Conservation (phyloP, 2,888 invertebrate species). For the Agriopis leucophaearia region DNA sequence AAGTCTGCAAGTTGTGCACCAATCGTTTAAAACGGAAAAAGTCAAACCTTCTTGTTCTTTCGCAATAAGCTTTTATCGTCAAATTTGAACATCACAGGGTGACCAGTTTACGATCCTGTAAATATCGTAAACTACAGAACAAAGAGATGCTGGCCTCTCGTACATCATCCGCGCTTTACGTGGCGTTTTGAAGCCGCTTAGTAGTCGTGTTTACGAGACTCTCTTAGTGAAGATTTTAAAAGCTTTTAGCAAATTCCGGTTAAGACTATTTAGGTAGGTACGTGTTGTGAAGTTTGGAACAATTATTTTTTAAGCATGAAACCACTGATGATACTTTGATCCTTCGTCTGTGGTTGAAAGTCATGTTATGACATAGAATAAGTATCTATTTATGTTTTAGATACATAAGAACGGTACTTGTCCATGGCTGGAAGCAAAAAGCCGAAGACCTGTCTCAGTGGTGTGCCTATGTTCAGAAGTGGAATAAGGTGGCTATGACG, state of each 20-base stretch:
- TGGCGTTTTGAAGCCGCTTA: conserved; percentile 10
- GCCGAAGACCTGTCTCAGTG: no score
- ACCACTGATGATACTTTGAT: no score
- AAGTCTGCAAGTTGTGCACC: background rate
- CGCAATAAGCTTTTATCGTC: conserved; percentile 43
- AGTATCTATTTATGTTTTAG: background rate
- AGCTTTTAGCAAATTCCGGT: conserved; percentile 18
- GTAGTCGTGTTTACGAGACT: conserved; percentile 19
- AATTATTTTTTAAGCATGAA: no score
- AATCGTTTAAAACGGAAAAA: background rate
- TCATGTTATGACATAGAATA: no score
- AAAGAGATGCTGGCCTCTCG: conserved; percentile 39
- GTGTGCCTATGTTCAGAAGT: no score
- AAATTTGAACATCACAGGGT: conserved; percentile 43
- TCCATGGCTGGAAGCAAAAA: no score
- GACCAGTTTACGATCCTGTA: conserved; percentile 44
- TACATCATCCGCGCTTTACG: conserved; percentile 18
- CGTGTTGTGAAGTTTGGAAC: no score
- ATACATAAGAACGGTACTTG: no score
- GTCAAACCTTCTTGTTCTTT: conserved; percentile 24
- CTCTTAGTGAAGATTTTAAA: conserved; percentile 26
- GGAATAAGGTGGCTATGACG: no score
- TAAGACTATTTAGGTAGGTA: conserved; percentile 8
- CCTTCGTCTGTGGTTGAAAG: background rate
- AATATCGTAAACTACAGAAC: conserved; percentile 44